Percentiles rank a stretch among this genome's conserved stretches.
These are phyloP conservation scores for Ochlodes sylvanus DNA, from an alignment of 2,888 invertebrate genomes.

Conservation along the genomic window DNA sequence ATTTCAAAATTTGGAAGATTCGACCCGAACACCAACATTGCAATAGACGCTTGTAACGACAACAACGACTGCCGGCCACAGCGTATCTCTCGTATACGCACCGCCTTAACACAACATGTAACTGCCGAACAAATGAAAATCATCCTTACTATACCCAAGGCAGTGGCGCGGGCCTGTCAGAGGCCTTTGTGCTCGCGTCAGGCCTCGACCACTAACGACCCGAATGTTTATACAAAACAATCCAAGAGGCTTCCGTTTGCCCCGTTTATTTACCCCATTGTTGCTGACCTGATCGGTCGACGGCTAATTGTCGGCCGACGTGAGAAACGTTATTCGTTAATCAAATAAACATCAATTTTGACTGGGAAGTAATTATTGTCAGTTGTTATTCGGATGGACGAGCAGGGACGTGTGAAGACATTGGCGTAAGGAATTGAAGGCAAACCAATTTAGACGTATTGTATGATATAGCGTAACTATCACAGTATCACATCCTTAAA, in stretches of 20 bases:
- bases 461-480: too few species aligned
- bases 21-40: too few species aligned
- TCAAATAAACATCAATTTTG: conserved; percentile 75
- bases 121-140: conserved; percentile 17
- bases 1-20: too few species aligned
- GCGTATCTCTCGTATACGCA: not conserved
- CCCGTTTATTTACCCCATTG: conserved; percentile 75
- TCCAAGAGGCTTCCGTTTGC: conserved; percentile 80
- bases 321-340: conserved; percentile 56
- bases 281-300: conserved; percentile 65
- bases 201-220: conserved; percentile 44
- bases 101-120: not conserved
- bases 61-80: too few species aligned
- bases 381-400: conserved; percentile 44
- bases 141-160: conserved; percentile 23
- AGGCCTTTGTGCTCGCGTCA: conserved; percentile 47
- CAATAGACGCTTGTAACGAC: too few species aligned
- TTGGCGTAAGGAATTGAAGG: not conserved
- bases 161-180: conserved; percentile 52
- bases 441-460: conserved; percentile 1
- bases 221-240: conserved; percentile 81
- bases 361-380: conserved; percentile 58
- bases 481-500: too few species aligned
- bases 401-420: not conserved
- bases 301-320: conserved; percentile 68